Conservation (phyloP, 1,140 invertebrate genomes). For the Apis dorsata region DNA sequence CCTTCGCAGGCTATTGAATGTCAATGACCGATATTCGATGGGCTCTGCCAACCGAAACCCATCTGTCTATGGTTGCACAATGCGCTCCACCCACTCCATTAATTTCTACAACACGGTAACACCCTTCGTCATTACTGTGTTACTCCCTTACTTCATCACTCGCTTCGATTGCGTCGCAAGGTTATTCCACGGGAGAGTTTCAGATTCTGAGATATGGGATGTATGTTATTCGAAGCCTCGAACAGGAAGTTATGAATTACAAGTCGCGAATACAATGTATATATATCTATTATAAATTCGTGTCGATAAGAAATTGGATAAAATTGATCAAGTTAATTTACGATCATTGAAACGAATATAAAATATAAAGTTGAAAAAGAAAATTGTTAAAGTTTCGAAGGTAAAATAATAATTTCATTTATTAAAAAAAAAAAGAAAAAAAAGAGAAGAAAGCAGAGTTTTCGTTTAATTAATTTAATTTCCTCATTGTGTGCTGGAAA, state of each 20-base stretch:
- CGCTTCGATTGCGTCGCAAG: background rate
- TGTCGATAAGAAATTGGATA: no score
- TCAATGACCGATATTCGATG: slow-evolving; percentile 33
- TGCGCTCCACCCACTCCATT: slow-evolving; percentile 16
- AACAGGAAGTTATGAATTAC: background rate
- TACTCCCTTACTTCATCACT: background rate
- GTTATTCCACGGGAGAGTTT: background rate
- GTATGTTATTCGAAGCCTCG: background rate
- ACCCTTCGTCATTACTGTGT: slow-evolving; percentile 22
- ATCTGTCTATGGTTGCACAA: slow-evolving; percentile 31
- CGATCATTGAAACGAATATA: no score
- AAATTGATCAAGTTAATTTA: no score
- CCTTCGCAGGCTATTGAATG: slow-evolving; percentile 13
- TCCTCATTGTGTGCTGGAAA: no score
- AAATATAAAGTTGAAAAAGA: no score
- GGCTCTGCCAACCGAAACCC: slow-evolving; percentile 11
- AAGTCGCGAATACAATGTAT: no score
- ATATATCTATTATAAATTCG: no score
- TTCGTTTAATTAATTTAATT: no score
- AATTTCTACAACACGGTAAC: slow-evolving; percentile 34
- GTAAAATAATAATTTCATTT: no score
- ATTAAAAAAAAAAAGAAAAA: no score
- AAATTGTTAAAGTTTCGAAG: no score
- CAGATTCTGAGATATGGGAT: background rate
- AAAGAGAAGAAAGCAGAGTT: no score